A percentile compares a stretch with the other conserved stretches of the same genome.
These are phyloP conservation scores for Uropetala carovei DNA, from an alignment of 2,888 invertebrate genomes.

Conservation along the genomic window DNA sequence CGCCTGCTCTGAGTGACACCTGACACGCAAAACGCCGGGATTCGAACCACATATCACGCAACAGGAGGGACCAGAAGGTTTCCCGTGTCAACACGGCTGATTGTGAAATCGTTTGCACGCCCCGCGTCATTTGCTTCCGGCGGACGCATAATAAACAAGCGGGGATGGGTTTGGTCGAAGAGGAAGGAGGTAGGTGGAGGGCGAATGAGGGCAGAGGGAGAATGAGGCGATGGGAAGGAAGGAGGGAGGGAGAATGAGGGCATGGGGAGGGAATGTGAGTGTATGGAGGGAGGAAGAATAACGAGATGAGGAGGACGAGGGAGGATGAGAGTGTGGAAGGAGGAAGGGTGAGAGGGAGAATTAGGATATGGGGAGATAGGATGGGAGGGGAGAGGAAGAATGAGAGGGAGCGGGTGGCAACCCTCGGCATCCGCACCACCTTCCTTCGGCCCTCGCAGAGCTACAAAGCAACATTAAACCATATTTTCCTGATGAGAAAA, in stretches of 20 bases:
- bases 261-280: neutral
- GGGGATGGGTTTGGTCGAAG: neutral
- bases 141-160: too few relatives aligned
- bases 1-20: too few relatives aligned
- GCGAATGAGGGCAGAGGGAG: too few relatives aligned
- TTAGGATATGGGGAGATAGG: neutral
- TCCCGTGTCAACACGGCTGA: too few relatives aligned
- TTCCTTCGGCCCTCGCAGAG: neutral
- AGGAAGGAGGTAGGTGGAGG: neutral
- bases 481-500: neutral
- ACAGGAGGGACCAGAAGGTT: too few relatives aligned
- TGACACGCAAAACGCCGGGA: too few relatives aligned
- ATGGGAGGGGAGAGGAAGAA: neutral
- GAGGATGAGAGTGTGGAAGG: neutral
- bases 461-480: neutral
- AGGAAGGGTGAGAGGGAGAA: neutral
- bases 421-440: neutral
- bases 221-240: too few relatives aligned
- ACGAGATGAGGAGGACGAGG: too few relatives aligned
- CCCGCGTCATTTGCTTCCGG: too few relatives aligned
- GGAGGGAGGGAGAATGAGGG: neutral
- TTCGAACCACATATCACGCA: too few relatives aligned
- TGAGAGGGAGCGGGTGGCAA: too few relatives aligned
- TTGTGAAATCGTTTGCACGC: too few relatives aligned
- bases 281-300: neutral